Base-by-base conservation (phyloP, 2,113 vertebrate genomes). In the Semnopithecus entellus region DNA sequence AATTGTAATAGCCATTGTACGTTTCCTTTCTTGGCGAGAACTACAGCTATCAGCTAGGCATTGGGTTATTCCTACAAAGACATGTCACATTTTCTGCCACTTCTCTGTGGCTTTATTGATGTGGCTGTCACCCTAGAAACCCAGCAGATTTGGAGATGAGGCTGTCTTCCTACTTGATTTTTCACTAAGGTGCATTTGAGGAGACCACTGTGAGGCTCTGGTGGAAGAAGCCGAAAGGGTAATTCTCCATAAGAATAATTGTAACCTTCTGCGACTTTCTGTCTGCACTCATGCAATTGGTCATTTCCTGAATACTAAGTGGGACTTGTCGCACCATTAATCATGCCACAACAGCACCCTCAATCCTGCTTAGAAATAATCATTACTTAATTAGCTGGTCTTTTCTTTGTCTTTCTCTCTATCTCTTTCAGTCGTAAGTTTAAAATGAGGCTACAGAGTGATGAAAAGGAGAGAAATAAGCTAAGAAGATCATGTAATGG, bases 91-190 rank as follows among this genome's bases (percentile, higher is more conserved):
- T 94, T 89, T 59, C 59, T 88, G 83, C 66, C 88, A 82, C 88
- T 85, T 96, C 92, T 90, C 70, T 35, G 3, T 92, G 95, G 55
- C 25, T 94, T 96, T 97, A 92, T 88, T 92, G 95, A 96, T 96
- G 88, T 92, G 52, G 57, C 84, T 92, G 95, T 96, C 97, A 96
- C 87, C 59, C 76, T 90, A 78, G 95, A 95, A 96, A 94, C 45
- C 59, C 78, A 90, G 88, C 20, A 84, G 92, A 84, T 96, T 92
- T 20, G 1, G 90, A 96, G 57, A 97, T 25, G 57, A 90, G 78
- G 57, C 81, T 64, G 87, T 22, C 52, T 92, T 85, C 81, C 90
- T 97, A 90, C 76, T 81, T 45, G 85, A 70, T 72, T 95, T 95
- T 95, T 92, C 92, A 88, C 80, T 6, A 70, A 88, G 76, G 68